These are phyloP conservation scores for Perodicticus potto DNA, from an alignment of 2,797 vertebrate genomes.

Conservation along the genomic window DNA sequence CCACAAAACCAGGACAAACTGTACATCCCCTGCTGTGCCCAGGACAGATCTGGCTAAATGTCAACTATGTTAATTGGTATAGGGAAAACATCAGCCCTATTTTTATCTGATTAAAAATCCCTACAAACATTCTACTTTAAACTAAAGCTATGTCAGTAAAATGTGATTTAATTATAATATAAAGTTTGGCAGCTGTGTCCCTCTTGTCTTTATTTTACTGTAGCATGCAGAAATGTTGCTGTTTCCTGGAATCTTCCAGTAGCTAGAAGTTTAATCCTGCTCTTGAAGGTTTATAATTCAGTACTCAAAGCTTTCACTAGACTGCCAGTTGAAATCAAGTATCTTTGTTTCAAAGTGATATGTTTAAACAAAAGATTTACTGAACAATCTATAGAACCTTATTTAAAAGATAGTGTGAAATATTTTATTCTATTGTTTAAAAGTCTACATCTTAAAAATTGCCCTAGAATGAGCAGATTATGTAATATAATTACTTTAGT, in stretches of 20 bases:
- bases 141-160: slow-evolving; percentile 79
- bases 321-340: slow-evolving; percentile 62
- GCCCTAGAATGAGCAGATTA: slow-evolving; percentile 76
- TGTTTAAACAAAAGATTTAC: slow-evolving; percentile 59
- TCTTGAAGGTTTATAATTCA: slow-evolving; percentile 70
- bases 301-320: slow-evolving; percentile 32
- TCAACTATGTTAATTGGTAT: slow-evolving; percentile 87
- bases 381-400: slow-evolving; percentile 32
- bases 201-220: slow-evolving; percentile 44
- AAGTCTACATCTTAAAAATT: slow-evolving; percentile 70
- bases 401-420: slow-evolving; percentile 68
- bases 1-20: slow-evolving; percentile 87
- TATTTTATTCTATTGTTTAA: slow-evolving; percentile 70
- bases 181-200: slow-evolving; percentile 67
- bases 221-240: slow-evolving; percentile 62
- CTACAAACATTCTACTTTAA: slow-evolving; percentile 77
- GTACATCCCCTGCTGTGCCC: slow-evolving; percentile 85
- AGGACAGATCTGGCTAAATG: slow-evolving; percentile 85
- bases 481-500: slow-evolving; percentile 82
- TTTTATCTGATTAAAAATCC: slow-evolving; percentile 87
- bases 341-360: slow-evolving; percentile 56
- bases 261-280: slow-evolving; percentile 60
- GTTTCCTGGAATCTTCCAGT: slow-evolving; percentile 67
- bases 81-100: slow-evolving; percentile 86
- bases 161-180: slow-evolving; percentile 78